phyloP scores from a whole-genome alignment of 2,113 vertebrate species.

The Mormoops blainvillei region DNA sequence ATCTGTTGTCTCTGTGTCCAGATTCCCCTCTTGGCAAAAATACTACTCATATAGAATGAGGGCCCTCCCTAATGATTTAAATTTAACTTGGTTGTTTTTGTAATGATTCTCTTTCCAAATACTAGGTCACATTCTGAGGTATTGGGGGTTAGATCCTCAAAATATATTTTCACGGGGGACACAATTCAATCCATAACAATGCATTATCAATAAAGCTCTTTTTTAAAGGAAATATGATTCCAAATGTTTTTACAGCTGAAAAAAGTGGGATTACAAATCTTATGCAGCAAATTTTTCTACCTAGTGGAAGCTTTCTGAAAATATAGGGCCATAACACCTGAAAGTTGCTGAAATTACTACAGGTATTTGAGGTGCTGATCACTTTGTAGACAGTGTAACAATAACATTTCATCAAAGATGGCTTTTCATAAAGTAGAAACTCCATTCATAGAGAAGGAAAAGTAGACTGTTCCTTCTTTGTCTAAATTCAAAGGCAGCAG shows the following conservation, averaged over 20 bases:
- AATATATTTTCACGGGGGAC: background rate
- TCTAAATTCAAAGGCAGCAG: background rate
- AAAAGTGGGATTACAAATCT: background rate
- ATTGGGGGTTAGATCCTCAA: background rate
- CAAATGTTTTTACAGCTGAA: background rate
- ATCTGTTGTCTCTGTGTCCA: background rate
- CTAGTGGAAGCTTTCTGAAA: background rate
- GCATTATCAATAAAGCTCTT: background rate
- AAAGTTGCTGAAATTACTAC: background rate
- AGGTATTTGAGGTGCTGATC: background rate
- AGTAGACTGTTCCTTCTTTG: background rate
- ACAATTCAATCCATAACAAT: background rate
- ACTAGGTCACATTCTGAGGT: background rate
- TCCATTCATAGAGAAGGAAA: background rate
- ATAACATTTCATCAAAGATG: background rate
- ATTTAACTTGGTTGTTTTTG: constrained; percentile 19
- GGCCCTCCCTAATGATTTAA: background rate
- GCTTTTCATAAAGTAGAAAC: background rate
- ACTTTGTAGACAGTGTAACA: background rate
- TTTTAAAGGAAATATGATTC: background rate
- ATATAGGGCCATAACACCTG: background rate
- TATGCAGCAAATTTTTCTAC: background rate
- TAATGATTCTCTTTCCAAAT: background rate
- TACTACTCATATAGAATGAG: background rate
- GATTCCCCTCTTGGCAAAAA: background rate